Conservation (phyloP, 2,888 invertebrate species). For the Epinotia ramella region DNA sequence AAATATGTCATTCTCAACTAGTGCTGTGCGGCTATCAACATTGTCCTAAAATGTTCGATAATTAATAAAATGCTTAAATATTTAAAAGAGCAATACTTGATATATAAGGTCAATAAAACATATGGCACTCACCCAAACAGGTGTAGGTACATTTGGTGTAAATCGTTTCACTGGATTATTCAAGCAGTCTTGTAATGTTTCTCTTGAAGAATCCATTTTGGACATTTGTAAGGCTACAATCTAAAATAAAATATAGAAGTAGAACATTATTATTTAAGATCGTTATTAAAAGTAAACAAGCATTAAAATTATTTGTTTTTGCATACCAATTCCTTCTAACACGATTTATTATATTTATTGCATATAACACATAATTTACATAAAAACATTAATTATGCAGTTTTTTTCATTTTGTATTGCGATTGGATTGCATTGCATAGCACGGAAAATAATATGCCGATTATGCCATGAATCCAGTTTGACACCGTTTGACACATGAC, state of each 20-base stretch:
- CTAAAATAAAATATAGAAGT: not conserved
- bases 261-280: not conserved
- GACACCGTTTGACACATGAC: not conserved
- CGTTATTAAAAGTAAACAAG: not conserved
- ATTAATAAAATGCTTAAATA: not conserved
- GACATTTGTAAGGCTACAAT: not conserved
- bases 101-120: not conserved
- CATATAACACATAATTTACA: not conserved
- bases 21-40: constrained; percentile 29
- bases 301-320: not conserved
- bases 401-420: constrained; percentile 6
- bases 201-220: constrained; percentile 31
- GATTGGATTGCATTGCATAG: not conserved
- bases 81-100: not conserved
- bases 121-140: constrained; percentile 53
- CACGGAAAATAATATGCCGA: not conserved
- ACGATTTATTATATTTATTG: not conserved
- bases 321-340: not conserved
- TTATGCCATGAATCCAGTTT: not conserved
- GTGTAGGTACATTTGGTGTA: constrained; percentile 56
- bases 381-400: not conserved
- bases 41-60: constrained; percentile 28
- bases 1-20: constrained; percentile 37
- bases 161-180: constrained; percentile 47
- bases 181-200: constrained; percentile 37